Evolutionary conservation across 2,888 invertebrate genomes (phyloP).

Genomic region (Alentia gelatinosa): DNA sequence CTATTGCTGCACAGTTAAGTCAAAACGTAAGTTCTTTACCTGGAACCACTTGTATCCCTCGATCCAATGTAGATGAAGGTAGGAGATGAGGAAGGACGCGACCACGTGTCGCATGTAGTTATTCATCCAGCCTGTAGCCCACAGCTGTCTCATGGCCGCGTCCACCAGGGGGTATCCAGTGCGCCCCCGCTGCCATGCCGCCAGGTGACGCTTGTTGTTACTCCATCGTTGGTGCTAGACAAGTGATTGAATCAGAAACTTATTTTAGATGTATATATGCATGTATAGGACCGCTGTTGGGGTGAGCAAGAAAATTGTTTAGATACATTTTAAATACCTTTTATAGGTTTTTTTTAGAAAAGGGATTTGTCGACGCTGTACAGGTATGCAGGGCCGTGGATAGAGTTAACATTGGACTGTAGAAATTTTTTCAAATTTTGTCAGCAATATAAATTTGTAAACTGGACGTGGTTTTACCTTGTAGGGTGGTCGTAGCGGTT

Average conservation of each 20-base stretch:
- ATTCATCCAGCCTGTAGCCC: conserved; percentile 70
- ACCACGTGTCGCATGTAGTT: conserved; percentile 71
- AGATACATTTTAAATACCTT: too few species aligned
- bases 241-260: background rate
- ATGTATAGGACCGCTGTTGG: too few species aligned
- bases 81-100: conserved; percentile 70
- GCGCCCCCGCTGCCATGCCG: conserved; percentile 69
- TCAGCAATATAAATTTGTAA: too few species aligned
- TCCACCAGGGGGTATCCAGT: conserved; percentile 70
- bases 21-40: too few species aligned
- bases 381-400: too few species aligned
- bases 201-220: conserved; percentile 65
- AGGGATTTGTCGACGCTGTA: too few species aligned
- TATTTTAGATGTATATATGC: too few species aligned
- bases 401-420: too few species aligned
- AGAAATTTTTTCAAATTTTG: too few species aligned
- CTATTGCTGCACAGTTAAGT: too few species aligned
- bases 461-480: conserved; percentile 59
- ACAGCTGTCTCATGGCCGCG: conserved; percentile 69
- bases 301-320: too few species aligned
- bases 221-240: conserved; percentile 70
- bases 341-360: too few species aligned
- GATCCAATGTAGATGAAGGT: conserved; percentile 69
- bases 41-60: conserved; percentile 71
- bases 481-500: conserved; percentile 67